These are phyloP conservation scores for Sphaeramia orbicularis DNA, from an alignment of 2,797 vertebrate genomes.

Conservation along the genomic window DNA sequence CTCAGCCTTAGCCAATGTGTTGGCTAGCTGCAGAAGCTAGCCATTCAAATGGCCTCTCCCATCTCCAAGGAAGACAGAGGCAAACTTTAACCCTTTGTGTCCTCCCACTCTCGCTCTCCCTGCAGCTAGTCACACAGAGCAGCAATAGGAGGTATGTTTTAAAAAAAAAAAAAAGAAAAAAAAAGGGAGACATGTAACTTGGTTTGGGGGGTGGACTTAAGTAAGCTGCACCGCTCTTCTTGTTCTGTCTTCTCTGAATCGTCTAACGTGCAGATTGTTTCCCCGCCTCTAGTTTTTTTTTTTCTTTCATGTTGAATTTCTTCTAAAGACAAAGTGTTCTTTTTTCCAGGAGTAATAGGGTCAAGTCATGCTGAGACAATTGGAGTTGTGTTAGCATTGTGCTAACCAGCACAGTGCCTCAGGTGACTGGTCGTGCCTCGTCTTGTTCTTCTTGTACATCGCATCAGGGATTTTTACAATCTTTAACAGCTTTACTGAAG, in stretches of 20 bases:
- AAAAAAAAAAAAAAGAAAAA: constrained; percentile 17
- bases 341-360: not conserved
- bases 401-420: constrained; percentile 23
- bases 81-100: constrained; percentile 75
- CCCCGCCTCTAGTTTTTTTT: no score
- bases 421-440: constrained; percentile 33
- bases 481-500: constrained; percentile 11
- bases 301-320: not conserved
- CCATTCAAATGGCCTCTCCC: constrained; percentile 86
- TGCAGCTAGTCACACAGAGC: constrained; percentile 44
- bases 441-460: constrained; percentile 34
- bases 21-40: constrained; percentile 82
- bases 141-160: constrained; percentile 35
- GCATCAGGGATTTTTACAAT: constrained; percentile 31
- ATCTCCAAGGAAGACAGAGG: constrained; percentile 73
- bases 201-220: constrained; percentile 14
- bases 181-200: constrained; percentile 34
- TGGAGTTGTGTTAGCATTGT: constrained; percentile 17
- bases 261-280: no score
- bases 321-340: not conserved
- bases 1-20: constrained; percentile 92
- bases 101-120: constrained; percentile 6
- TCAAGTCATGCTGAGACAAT: constrained; percentile 22
- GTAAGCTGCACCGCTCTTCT: constrained; percentile 20
- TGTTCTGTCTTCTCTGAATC: not conserved